Percentiles rank a stretch among this genome's conserved stretches.
phyloP scores from a whole-genome alignment of 2,113 vertebrate species.

The Mustelus asterias region DNA sequence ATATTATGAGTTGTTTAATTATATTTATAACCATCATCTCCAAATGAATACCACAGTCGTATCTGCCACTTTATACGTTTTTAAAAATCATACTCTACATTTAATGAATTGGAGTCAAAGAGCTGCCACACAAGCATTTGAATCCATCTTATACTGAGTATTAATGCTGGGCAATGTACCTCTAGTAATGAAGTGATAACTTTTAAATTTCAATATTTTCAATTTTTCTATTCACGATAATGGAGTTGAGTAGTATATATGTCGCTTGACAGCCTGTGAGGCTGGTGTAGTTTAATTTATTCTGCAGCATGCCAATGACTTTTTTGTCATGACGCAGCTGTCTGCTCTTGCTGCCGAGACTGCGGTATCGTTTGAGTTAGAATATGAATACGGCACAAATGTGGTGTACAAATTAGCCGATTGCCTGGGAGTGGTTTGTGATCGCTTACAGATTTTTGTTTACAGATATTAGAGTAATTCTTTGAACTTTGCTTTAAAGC shows the following conservation, averaged over 20 bases:
- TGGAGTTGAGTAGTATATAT: background rate
- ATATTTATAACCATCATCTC: background rate
- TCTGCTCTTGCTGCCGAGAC: background rate
- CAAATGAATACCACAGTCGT: background rate
- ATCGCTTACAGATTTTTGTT: background rate
- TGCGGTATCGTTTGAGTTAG: conserved; percentile 14
- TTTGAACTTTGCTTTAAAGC: background rate
- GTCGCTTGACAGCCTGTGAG: background rate
- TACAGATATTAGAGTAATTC: background rate
- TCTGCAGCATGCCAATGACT: conserved; percentile 2
- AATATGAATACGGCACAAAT: background rate
- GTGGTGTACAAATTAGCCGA: background rate
- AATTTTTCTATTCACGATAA: background rate
- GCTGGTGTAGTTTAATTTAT: background rate
- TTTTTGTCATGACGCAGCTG: background rate
- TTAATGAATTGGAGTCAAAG: background rate
- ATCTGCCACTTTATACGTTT: background rate
- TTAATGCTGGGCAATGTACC: background rate
- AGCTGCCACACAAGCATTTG: background rate
- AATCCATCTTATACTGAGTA: background rate
- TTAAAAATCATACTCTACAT: background rate
- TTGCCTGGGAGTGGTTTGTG: background rate
- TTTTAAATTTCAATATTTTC: background rate
- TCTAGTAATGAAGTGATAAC: background rate
- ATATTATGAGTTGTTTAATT: background rate